Conservation (phyloP, 2,797 vertebrate genomes). For the Sparidentex hasta region DNA sequence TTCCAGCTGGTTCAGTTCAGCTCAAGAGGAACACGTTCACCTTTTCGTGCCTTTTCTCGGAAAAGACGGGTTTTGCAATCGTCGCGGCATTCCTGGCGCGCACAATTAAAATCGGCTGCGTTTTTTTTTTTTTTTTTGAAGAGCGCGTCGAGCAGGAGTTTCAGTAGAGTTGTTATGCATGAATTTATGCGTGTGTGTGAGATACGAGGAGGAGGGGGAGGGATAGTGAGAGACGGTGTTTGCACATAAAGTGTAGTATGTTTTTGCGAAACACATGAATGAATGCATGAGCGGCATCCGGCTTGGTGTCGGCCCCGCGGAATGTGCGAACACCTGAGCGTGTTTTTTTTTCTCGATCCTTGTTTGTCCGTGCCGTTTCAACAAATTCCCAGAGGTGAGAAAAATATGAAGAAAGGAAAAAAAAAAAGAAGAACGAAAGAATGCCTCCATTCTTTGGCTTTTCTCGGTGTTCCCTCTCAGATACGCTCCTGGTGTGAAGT, state of each 20-base stretch:
- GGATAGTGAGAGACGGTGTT: slow-evolving; percentile 32
- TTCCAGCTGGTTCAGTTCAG: slow-evolving; percentile 31
- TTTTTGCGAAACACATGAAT: slow-evolving; percentile 66
- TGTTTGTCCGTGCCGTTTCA: slow-evolving; percentile 51
- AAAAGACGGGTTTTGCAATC: slow-evolving; percentile 34
- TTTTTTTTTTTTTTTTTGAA: slow-evolving; percentile 3
- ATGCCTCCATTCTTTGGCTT: slow-evolving; percentile 46
- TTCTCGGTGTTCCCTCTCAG: slow-evolving; percentile 47
- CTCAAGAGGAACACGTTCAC: slow-evolving; percentile 12
- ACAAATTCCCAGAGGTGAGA: slow-evolving; percentile 58
- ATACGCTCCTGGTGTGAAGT: slow-evolving; percentile 51
- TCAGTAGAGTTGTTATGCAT: slow-evolving; percentile 44
- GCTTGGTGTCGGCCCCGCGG: slow-evolving; percentile 41
- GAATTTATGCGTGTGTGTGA: slow-evolving; percentile 30
- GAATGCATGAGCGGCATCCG: slow-evolving; percentile 68
- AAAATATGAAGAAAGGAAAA: slow-evolving; percentile 38
- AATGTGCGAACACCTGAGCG: slow-evolving; percentile 72
- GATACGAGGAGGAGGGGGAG: background rate
- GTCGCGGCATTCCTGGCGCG: slow-evolving; percentile 23
- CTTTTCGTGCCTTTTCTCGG: slow-evolving; percentile 17
- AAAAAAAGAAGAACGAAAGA: background rate
- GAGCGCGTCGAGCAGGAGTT: slow-evolving; percentile 22
- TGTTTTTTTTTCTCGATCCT: slow-evolving; percentile 40
- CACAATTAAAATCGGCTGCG: slow-evolving; percentile 41
- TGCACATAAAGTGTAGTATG: slow-evolving; percentile 60